Evolutionary conservation across 2,888 invertebrate genomes (phyloP), one percentile per base, ranked within the genome.

Genomic region (Chaetogeoica ovagalla): DNA sequence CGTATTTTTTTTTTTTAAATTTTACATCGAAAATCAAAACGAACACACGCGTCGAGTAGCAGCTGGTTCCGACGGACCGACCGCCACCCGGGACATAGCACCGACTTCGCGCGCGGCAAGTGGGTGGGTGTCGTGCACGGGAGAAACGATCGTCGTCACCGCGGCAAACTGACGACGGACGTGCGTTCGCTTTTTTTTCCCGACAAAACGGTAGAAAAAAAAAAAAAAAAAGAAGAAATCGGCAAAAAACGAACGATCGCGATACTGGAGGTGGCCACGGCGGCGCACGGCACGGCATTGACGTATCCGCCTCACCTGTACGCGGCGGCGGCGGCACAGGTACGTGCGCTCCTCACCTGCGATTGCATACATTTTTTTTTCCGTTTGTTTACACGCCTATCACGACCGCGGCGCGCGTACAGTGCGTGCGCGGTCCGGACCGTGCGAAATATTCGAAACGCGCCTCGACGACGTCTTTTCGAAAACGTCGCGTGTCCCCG

Each of bases 251-350:
- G n/a, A 52, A 43, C 30, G n/a, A 59, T 19, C 19, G 8, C 8
- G 5, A 30, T 48, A 48, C 62, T 37, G 63, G 37, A 23, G 21
- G 15, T 17, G 21, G 17, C 65, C 3, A 30, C 66, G 23, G 57
- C 57, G 23, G 75, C 30, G 75, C 48, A 39, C 66, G 59, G 66
- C 59, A 39, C 30, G 66, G 59, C 48, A 76, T 15, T 59, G n/a
- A 30, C 48, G 21, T 76, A 59, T 48, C 75, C 37, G n/a, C 52
- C 23, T 74, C 74, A 65, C 65, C 65, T 57, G 74, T 65, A 55
- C 48, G 13, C 48, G 13, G 13, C 15, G 21, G 21, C 15, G 66
- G 13, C 48, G 13, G 13, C 15, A 48, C 43, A 21, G 66, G 52
- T 43, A 66, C 63, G 48, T 13, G 13, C 3, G n/a, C 30, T 70